Percentiles rank a stretch among this genome's conserved stretches.
These are phyloP conservation scores for Panthera uncia DNA, from an alignment of 2,113 vertebrate genomes.

Conservation along the genomic window DNA sequence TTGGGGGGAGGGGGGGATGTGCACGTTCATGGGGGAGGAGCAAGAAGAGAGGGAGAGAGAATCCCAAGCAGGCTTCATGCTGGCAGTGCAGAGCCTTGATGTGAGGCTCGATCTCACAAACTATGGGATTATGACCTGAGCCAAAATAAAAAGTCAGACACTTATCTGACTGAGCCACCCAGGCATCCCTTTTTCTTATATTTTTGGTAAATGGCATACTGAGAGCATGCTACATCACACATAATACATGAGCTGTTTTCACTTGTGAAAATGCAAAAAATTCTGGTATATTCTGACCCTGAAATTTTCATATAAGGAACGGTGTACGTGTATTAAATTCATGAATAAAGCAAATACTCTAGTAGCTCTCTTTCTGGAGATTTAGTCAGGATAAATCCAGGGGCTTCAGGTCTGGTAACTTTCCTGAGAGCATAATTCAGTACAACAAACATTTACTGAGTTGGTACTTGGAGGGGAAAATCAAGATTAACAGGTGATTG, in stretches of 20 bases:
- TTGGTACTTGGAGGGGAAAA: not conserved
- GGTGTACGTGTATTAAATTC: not conserved
- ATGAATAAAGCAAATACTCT: not conserved
- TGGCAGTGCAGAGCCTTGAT: too few species aligned
- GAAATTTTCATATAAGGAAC: not conserved
- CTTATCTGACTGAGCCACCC: too few species aligned
- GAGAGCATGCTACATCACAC: not conserved
- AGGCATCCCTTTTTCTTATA: not conserved
- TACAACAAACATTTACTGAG: not conserved
- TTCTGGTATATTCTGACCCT: not conserved
- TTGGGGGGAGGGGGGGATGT: too few species aligned
- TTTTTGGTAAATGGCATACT: not conserved
- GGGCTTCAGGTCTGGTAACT: not conserved
- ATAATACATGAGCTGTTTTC: not conserved
- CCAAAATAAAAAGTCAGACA: too few species aligned
- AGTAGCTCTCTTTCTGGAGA: not conserved
- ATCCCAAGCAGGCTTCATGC: too few species aligned
- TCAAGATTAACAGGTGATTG: not conserved
- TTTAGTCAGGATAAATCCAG: not conserved
- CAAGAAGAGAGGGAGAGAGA: too few species aligned
- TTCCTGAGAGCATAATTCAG: not conserved
- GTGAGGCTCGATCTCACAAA: too few species aligned
- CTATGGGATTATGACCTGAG: too few species aligned
- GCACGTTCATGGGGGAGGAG: too few species aligned
- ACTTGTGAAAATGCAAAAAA: slow-evolving; percentile 10